These are phyloP conservation scores for Reticulitermes lucifugus DNA, from an alignment of 2,888 invertebrate species.

Conservation along the genomic window DNA sequence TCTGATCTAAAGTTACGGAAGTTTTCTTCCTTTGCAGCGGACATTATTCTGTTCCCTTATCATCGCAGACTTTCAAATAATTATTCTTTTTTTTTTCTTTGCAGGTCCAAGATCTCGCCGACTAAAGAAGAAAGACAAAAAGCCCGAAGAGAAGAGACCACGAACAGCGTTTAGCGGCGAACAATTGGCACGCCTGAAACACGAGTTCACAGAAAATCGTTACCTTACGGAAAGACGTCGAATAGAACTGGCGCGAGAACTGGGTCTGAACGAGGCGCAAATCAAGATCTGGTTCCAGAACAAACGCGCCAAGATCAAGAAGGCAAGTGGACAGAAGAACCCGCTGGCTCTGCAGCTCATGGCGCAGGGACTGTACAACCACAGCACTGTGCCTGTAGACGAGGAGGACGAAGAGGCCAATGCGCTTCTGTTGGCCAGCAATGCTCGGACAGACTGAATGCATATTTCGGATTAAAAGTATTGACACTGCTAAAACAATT, in stretches of 20 bases:
- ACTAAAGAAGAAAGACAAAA: slow-evolving; percentile 65
- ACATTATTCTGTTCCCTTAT: too few species aligned
- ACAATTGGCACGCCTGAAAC: slow-evolving; percentile 89
- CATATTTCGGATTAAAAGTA: too few species aligned
- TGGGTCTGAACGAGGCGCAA: slow-evolving; percentile 95
- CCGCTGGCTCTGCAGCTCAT: slow-evolving; percentile 89
- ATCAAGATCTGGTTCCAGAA: slow-evolving; percentile 99
- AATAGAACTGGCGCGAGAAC: slow-evolving; percentile 89
- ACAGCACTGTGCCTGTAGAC: slow-evolving; percentile 81
- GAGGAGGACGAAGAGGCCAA: slow-evolving; percentile 78
- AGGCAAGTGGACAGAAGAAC: slow-evolving; percentile 86
- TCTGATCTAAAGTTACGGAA: too few species aligned
- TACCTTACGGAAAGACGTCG: slow-evolving; percentile 93
- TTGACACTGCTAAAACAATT: too few species aligned
- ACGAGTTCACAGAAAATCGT: slow-evolving; percentile 93
- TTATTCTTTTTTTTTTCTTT: slow-evolving; percentile 50
- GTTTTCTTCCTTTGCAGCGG: too few species aligned
- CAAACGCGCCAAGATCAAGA: slow-evolving; percentile 96
- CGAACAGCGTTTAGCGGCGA: slow-evolving; percentile 96
- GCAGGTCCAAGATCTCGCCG: slow-evolving; percentile 72
- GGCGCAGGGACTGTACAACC: slow-evolving; percentile 95
- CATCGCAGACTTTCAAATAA: too few species aligned
- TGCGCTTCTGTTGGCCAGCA: slow-evolving; percentile 42
- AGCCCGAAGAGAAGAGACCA: slow-evolving; percentile 88
- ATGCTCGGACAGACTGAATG: slow-evolving; percentile 4